These are phyloP conservation scores for Pipistrellus pygmaeus DNA, from an alignment of 2,797 vertebrate species.

Conservation along the genomic window DNA sequence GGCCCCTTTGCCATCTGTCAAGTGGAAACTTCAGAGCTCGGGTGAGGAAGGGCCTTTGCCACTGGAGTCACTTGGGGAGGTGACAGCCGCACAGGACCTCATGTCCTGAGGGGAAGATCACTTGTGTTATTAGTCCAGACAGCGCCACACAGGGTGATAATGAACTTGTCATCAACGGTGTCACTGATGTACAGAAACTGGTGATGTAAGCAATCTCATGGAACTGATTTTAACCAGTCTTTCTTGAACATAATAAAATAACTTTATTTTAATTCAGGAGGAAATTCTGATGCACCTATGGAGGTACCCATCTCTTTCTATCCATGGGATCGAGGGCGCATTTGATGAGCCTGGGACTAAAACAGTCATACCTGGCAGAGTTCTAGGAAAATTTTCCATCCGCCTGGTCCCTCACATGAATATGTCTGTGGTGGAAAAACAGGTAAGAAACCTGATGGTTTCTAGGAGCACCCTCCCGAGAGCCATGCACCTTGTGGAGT, in stretches of 20 bases:
- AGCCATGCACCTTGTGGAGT: accelerated
- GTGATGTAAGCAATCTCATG: not conserved
- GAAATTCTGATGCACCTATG: conserved; percentile 93
- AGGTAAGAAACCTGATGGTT: conserved; percentile 86
- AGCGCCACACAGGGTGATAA: not conserved
- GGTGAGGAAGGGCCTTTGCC: accelerated
- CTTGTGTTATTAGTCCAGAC: accelerated
- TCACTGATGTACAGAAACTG: not conserved
- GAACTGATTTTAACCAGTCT: not conserved
- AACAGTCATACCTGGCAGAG: conserved; percentile 95
- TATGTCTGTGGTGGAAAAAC: conserved; percentile 89
- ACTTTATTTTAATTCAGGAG: conserved; percentile 87
- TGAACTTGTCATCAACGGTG: accelerated
- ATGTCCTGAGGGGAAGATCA: not conserved
- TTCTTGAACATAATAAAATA: not conserved
- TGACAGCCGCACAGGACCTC: accelerated
- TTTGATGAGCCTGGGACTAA: conserved; percentile 93
- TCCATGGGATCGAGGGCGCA: conserved; percentile 95
- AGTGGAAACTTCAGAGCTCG: not conserved
- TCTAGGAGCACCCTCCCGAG: accelerated
- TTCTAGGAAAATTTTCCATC: conserved; percentile 96
- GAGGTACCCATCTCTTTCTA: conserved; percentile 93
- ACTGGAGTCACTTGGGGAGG: accelerated
- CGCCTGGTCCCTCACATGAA: conserved; percentile 95
- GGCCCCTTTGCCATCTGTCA: not conserved